Evolutionary conservation across 30 jellyfish, hydroid and myxozoan species (phyloP), one percentile per base, ranked within the genome.

Genomic region (Aurelia sp.): DNA sequence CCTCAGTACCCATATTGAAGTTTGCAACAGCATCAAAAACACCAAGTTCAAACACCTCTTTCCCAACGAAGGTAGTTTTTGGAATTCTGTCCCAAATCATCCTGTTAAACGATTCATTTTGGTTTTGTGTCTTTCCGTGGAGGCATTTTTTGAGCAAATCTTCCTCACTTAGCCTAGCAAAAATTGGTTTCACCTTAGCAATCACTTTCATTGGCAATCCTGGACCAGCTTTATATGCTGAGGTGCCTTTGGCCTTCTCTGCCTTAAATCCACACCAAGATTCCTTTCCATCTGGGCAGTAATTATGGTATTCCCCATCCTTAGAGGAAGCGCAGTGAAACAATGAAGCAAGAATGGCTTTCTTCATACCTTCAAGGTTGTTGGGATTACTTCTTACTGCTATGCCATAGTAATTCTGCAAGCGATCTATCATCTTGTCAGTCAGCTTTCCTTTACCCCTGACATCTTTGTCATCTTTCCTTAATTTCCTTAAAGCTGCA

Each of bases 361-460:
- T 11, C 27, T 63, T 63, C 74, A 63, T 63, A n/a, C 22, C 74
- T 10, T 63, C 22, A 13, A 63, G 30, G 30, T 63, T 19, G 13
- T 40, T 40, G 11, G 19, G 2, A 63, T 63, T 63, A 40, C 27
- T 11, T 1, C 74, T 13, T 9, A 63, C 2, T 2, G 74, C 74
- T 18, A 63, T 63, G 11, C 74, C 74, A 27, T 27, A 27, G 33
- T 27, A 27, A 27, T 27, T 27, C 33, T 27, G 33, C 33, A 27
- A 27, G 33, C 33, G 33, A 1, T 27, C 33, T 27, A 27, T 27
- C 33, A 27, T 27, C 33, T 27, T 27, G 33, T 27, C 15, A 1
- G 30, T 18, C 30, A 63, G 22, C 30, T 67, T 40, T 67, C 79
- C 79, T 30, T 67, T 67, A 8, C 79, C 79, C 24, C 79, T 58